These are phyloP conservation scores for Lepeophtheirus nordmannii DNA, from an alignment of 2,888 invertebrate species.

Conservation along the genomic window DNA sequence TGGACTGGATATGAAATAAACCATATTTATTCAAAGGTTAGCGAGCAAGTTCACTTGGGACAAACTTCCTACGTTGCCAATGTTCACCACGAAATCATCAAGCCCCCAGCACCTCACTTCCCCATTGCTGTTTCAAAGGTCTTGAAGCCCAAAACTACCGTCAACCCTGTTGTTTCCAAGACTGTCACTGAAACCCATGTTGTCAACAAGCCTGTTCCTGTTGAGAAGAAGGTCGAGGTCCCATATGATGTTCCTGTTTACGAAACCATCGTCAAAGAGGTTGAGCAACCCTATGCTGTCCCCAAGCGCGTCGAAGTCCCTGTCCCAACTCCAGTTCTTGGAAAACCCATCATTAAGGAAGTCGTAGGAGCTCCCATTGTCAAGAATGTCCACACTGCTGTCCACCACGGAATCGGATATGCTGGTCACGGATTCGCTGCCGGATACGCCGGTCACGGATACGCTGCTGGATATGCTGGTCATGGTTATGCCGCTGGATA, in stretches of 20 bases:
- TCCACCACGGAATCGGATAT: conserved; percentile 7
- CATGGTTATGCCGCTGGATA: too few species aligned
- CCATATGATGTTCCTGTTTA: conserved; percentile 16
- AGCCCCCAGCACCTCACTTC: conserved; percentile 30
- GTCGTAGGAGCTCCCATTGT: conserved; percentile 6
- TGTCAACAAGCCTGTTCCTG: conserved; percentile 21
- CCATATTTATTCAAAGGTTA: conserved; percentile 12
- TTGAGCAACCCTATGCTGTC: conserved; percentile 7
- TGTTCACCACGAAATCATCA: conserved; percentile 32
- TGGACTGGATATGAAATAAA: too few species aligned
- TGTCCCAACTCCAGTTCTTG: conserved; percentile 7
- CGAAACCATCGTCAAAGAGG: conserved; percentile 13
- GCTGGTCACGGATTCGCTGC: too few species aligned
- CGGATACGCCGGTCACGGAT: too few species aligned
- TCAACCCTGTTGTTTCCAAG: conserved; percentile 15
- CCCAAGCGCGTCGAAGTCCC: conserved; percentile 14
- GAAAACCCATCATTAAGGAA: conserved; percentile 18
- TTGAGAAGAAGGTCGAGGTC: conserved; percentile 17
- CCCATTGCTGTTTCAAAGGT: conserved; percentile 18
- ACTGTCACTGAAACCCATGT: conserved; percentile 11
- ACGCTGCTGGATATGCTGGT: too few species aligned
- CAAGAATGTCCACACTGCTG: background rate
- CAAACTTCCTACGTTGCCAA: conserved; percentile 33
- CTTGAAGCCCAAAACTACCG: background rate
- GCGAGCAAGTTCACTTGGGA: conserved; percentile 31